Base-by-base conservation (phyloP, 2,113 vertebrate genomes). In the Chaetops frenatus region DNA sequence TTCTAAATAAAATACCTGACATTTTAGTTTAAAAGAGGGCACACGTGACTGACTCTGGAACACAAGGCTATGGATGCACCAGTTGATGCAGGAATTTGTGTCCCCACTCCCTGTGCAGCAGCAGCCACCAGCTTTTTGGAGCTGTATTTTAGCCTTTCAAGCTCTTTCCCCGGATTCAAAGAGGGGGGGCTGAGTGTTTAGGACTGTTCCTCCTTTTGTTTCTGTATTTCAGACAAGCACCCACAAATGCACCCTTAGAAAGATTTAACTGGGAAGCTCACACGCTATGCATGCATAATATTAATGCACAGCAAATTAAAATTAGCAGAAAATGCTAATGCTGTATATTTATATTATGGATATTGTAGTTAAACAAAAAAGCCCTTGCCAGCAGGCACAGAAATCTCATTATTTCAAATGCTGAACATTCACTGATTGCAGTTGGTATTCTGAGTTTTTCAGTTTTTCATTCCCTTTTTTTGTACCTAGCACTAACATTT, bases 301-400 rank as follows among this genome's bases (percentile, higher is more conserved):
- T n/a, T 31, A 79, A 78, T 8, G 31, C 28, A n/a, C 62, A 82
- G 62, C 31, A 73, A 82, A 74, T 56, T 24, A 40, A 65, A 74
- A 65, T 40, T 24, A 85, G 60, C 29, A 65, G 40, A 65, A 65
- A 74, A 48, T 23, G 15, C 65, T 42, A 69, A 66, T 22, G 45
- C 45, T 72, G 25, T 33, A 3, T 65, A 84, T 72, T 69, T 88
- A 27, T 23, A 24, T 83, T 62, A 56, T 33, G 47, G 15, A 24
- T 62, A 40, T 74, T 48, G 28, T 24, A 69, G 62, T 57, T 28
- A 72, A 90, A 77, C 40, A 94, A 77, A 76, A 85, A 88, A 62
- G 35, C 48, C 87, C 57, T 65, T 81, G 83, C 81, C 53, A 76
- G 47, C 50, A 76, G 71, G 87, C 84, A 89, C 21, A 61, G 51